Base-by-base conservation (phyloP, 2,113 vertebrate species). In the Rynchops niger region DNA sequence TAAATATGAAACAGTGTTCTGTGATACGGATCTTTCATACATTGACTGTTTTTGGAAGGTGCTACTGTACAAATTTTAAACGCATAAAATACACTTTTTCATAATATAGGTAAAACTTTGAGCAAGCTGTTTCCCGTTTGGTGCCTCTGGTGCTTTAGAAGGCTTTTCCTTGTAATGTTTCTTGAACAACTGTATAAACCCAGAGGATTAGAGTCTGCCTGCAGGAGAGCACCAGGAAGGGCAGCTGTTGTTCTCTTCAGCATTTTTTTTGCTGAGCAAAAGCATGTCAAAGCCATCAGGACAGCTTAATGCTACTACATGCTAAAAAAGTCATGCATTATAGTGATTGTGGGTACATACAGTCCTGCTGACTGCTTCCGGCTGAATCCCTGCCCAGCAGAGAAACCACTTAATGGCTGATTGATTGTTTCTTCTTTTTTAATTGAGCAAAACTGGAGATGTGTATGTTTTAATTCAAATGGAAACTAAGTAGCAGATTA, bases 161-260 rank as follows among this genome's bases (percentile, higher is more conserved):
- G 38, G 63, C 53, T 96, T 92, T 89, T 94, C 55, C 58, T 86
- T 95, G 86, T 63, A 72, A 56, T 91, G 81, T 74, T 94, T 66
- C 82, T 94, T 73, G 89, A 96, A 93, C 93, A 97, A 95, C 97
- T 96, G 95, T 92, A 61, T 87, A 97, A 96, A 95, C 91, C 94
- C 79, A 58, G 77, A 71, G 91, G 96, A 97, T 97, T 91, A 96
- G 80, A 40, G 43, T 85, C 87, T 90, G 91, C 87, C 76, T 92
- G 80, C 70, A 85, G 92, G 66, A 95, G 29, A 94, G 80, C 92
- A 88, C 69, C 87, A 73, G 55, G 91, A 78, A 80, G 86, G 73
- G 82, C 97, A 97, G 96, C 97, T 96, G 95, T 78, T 92, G 73
- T 66, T 83, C 93, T 90, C 77, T 86, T 82, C 45, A 90, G 89